A percentile compares a stretch with the other conserved stretches of the same genome.
Evolutionary conservation across 2,113 vertebrate genomes (phyloP).

Genomic region (Corvus cornix): DNA sequence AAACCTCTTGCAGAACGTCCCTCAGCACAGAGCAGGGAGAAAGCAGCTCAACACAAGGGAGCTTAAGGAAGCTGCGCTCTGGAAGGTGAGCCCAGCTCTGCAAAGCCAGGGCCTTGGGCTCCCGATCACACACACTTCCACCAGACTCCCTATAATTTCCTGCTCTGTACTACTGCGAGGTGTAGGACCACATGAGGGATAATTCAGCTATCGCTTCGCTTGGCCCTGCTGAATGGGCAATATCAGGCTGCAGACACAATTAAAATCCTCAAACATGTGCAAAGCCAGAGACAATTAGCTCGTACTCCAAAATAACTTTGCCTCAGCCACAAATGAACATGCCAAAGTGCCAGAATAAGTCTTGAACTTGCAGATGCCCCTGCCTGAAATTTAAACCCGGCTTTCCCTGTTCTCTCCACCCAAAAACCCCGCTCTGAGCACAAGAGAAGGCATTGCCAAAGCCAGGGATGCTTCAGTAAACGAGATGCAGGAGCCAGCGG

Average conservation of each 20-base stretch:
- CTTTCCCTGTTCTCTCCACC: neutral
- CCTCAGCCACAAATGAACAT: neutral
- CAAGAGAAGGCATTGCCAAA: neutral
- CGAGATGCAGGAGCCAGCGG: neutral
- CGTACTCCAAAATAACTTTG: neutral
- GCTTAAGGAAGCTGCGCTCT: neutral
- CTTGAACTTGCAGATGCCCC: neutral
- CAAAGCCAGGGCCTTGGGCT: neutral
- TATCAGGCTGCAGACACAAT: neutral
- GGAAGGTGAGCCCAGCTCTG: neutral
- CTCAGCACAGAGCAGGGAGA: neutral
- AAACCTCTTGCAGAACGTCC: neutral
- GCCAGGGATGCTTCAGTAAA: constrained; percentile 22
- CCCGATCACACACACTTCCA: rapidly evolving
- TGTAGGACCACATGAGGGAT: rapidly evolving
- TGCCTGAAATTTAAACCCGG: neutral
- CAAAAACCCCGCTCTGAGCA: neutral
- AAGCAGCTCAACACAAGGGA: neutral
- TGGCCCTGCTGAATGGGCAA: neutral
- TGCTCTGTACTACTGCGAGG: rapidly evolving
- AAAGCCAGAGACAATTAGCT: neutral
- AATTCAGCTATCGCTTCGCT: neutral
- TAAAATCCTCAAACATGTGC: neutral
- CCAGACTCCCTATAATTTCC: rapidly evolving
- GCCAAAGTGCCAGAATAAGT: neutral